Evolutionary conservation across 2,113 vertebrate genomes (phyloP).

Genomic region (Platysteira castanea): DNA sequence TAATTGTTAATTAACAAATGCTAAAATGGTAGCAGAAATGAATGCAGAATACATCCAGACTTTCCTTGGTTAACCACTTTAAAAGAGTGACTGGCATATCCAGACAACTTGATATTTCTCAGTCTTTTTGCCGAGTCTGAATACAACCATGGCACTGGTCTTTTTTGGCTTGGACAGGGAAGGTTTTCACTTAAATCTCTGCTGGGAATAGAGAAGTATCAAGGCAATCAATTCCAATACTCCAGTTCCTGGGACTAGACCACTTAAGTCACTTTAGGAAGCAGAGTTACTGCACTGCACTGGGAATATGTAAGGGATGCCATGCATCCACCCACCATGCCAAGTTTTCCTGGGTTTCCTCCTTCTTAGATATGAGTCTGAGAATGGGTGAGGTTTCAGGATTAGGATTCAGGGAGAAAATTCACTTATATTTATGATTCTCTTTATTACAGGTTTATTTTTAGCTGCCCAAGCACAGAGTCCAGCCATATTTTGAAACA

Average conservation of each 20-base stretch:
- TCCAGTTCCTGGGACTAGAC: not conserved
- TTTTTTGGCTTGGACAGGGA: not conserved
- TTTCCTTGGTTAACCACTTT: not conserved
- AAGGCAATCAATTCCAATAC: not conserved
- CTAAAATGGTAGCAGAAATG: constrained; percentile 12
- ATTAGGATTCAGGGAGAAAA: not conserved
- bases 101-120: not conserved
- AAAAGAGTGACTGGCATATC: not conserved
- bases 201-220: not conserved
- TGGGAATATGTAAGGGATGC: not conserved
- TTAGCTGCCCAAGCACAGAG: not conserved
- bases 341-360: not conserved
- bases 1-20: constrained; percentile 52
- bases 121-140: not conserved
- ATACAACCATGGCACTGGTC: not conserved
- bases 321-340: not conserved
- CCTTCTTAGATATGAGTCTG: not conserved
- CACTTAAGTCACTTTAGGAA: not conserved
- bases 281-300: not conserved
- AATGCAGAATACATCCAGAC: not conserved
- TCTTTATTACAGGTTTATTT: not conserved
- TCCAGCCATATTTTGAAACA: not conserved
- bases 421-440: not conserved
- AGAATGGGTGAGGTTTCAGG: not conserved
- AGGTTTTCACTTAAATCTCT: not conserved